Evolutionary conservation across 2,797 vertebrate species (phyloP).

Genomic region (Phoebastria nigripes): DNA sequence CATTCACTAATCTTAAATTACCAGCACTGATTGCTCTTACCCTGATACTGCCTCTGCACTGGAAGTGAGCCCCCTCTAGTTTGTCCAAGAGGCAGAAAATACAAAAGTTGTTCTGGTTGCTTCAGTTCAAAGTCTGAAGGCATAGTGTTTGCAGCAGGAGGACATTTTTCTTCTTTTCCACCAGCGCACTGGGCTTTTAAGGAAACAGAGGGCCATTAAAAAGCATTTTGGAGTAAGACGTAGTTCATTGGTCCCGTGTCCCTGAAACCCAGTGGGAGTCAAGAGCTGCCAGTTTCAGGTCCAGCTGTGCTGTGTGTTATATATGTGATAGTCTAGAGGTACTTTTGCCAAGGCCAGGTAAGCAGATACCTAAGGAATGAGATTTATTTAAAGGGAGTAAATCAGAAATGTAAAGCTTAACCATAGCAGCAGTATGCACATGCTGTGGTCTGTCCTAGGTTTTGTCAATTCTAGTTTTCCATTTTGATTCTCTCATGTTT

Average conservation of each 20-base stretch:
- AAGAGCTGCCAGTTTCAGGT: not conserved
- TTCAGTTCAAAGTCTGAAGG: not conserved
- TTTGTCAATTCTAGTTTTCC: conserved; percentile 4
- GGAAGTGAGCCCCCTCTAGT: not conserved
- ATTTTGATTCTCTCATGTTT: not conserved
- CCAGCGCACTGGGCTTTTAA: not conserved
- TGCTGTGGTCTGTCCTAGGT: not conserved
- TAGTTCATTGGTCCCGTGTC: not conserved
- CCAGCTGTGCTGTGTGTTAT: not conserved
- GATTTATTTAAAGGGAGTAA: not conserved
- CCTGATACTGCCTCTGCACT: not conserved
- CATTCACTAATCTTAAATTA: not conserved
- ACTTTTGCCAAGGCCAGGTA: not conserved
- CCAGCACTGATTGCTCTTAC: not conserved
- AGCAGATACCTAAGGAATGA: not conserved
- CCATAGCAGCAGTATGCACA: not conserved
- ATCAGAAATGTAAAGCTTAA: not conserved
- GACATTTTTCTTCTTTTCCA: not conserved
- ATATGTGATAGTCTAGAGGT: not conserved
- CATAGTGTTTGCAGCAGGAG: not conserved
- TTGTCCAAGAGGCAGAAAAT: not conserved
- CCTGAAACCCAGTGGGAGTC: not conserved
- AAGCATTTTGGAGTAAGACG: not conserved
- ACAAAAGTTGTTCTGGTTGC: not conserved
- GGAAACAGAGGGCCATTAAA: not conserved